phyloP scores from a whole-genome alignment of 2,113 vertebrate genomes.

The Oncorhynchus nerka region DNA sequence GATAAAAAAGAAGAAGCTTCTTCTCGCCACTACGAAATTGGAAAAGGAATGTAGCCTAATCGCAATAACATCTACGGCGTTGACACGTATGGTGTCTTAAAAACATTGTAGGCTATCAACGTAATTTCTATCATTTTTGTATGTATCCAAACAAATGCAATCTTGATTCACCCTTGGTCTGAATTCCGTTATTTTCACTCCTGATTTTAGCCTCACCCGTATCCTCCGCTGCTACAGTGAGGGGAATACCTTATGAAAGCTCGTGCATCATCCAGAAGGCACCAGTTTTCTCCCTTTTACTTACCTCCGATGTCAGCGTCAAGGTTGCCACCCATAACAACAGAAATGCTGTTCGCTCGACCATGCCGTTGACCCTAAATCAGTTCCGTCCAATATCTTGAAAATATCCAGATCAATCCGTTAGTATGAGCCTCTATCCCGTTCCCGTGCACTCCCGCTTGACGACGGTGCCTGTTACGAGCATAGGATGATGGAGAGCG shows the following conservation, averaged over 20 bases:
- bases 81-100: no score
- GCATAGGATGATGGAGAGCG: slow-evolving; percentile 38
- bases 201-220: not conserved
- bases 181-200: not conserved
- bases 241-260: not conserved
- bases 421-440: not conserved
- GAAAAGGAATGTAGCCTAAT: no score
- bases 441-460: slow-evolving; percentile 31
- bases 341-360: slow-evolving; percentile 61
- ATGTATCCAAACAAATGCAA: not conserved
- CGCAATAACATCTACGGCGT: no score
- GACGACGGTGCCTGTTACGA: slow-evolving; percentile 16
- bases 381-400: slow-evolving; percentile 8
- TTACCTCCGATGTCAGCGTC: slow-evolving; percentile 76
- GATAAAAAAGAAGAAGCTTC: no score
- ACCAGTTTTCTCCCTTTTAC: slow-evolving; percentile 31
- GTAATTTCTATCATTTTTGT: no score
- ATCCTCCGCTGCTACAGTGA: not conserved
- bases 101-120: no score
- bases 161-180: not conserved
- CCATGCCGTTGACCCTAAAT: slow-evolving; percentile 62
- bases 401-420: not conserved
- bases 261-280: not conserved
- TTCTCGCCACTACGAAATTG: no score
- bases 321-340: slow-evolving; percentile 70